Conservation (phyloP, 1,140 invertebrate genomes). For the Drosophila carrolli region DNA sequence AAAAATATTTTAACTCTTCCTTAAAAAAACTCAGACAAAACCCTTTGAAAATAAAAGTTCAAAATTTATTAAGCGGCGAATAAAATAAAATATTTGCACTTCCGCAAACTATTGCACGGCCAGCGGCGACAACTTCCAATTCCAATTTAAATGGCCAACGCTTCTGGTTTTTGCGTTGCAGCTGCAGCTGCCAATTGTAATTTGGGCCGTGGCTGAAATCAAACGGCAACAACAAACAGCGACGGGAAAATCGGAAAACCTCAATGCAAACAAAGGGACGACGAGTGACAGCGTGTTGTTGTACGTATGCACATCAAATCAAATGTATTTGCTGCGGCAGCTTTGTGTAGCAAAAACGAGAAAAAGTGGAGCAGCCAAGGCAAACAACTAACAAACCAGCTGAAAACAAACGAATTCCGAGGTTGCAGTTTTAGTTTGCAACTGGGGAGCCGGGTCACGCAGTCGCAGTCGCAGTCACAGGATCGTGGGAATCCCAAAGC, state of each 20-base stretch:
- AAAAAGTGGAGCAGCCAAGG: conserved; percentile 50
- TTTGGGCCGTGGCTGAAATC: conserved; percentile 40
- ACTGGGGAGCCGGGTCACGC: too few relatives aligned
- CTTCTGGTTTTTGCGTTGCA: conserved; percentile 1
- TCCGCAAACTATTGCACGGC: conserved; percentile 1
- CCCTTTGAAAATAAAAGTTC: not conserved
- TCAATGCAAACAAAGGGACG: conserved; percentile 66
- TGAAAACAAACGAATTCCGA: conserved; percentile 46
- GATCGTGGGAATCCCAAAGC: conserved; percentile 31
- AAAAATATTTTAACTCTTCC: too few relatives aligned
- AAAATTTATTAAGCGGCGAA: not conserved
- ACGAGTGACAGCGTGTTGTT: conserved; percentile 46
- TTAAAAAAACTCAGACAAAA: too few relatives aligned
- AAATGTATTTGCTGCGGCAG: conserved; percentile 68
- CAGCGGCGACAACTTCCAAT: conserved; percentile 9
- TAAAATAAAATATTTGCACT: conserved; percentile 7
- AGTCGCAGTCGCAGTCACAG: conserved; percentile 18
- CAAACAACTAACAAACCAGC: conserved; percentile 61
- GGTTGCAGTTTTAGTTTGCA: conserved; percentile 20
- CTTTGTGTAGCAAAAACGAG: conserved; percentile 43
- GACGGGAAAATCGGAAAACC: conserved; percentile 51
- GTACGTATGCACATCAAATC: conserved; percentile 56
- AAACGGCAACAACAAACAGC: conserved; percentile 30
- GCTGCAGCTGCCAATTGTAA: conserved; percentile 37
- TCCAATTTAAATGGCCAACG: conserved; percentile 37